Percentiles rank a stretch among this genome's conserved stretches.
Conservation (phyloP, 1,140 invertebrate genomes). For the Drosophila pandora region DNA sequence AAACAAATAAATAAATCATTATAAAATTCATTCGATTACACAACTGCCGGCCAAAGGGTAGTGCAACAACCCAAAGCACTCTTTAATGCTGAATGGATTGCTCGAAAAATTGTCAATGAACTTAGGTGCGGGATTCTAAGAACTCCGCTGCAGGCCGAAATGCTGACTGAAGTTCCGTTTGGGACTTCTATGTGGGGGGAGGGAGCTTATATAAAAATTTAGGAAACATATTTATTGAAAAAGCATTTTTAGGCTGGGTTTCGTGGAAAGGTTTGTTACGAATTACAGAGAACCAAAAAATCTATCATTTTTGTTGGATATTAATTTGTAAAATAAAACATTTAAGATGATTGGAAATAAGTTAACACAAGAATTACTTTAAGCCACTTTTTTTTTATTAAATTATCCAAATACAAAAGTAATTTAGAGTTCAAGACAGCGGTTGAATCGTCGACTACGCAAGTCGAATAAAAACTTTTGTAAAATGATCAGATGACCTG, state of each 20-base stretch:
- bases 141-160: conserved; percentile 27
- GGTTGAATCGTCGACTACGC: neutral
- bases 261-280: neutral
- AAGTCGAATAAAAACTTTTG: neutral
- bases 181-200: neutral
- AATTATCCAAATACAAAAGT: neutral
- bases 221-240: neutral
- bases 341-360: too few species aligned
- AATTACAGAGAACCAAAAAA: too few species aligned
- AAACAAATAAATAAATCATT: neutral
- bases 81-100: conserved; percentile 30
- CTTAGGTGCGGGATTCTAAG: conserved; percentile 39
- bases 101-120: conserved; percentile 56
- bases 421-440: neutral
- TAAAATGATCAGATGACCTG: neutral
- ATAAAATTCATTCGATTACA: conserved; percentile 1
- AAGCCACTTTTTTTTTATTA: neutral
- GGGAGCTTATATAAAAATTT: conserved; percentile 8
- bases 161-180: conserved; percentile 61
- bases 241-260: neutral
- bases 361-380: neutral
- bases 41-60: conserved; percentile 21
- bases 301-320: too few species aligned
- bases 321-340: too few species aligned
- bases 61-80: conserved; percentile 40